Evolutionary conservation across 2,797 vertebrate genomes (phyloP), one percentile per base, ranked within the genome.

Genomic region (Orestias chungarensis): DNA sequence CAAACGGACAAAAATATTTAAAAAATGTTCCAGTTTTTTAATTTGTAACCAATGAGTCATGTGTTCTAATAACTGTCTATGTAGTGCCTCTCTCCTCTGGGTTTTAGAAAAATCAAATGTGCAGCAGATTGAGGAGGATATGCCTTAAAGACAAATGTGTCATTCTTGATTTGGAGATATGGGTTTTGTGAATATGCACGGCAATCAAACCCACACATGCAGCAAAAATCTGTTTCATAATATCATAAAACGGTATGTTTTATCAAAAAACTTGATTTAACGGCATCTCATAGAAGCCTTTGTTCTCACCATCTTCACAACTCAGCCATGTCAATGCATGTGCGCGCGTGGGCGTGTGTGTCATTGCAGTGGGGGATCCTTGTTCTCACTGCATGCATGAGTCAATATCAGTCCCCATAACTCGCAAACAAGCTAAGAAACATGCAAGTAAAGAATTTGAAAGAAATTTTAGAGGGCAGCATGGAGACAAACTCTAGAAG

Each of bases 331-430:
- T 57, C 80, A 71, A 81, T 80, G 43, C 64, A 31, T 35, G 46
- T 64, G 42, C 59, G 10, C 29, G 31, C 50, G 42, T 67, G 11
- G 33, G 57, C 42, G 6, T 46, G 50, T 50, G 40, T 73, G 59
- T 65, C 59, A 75, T 68, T 79, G 89, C 85, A 86, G 8, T 75
- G 83, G 83, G 86, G 80, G 65, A 82, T 83, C 78, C 64, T 85
- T 81, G 80, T 86, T 75, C 84, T 67, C 71, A 71, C n/a, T 77
- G 83, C 84, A 86, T 77, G 88, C 80, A 79, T 88, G 87, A 87
- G 66, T 89, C 82, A 86, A 88, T 76, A 76, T 25, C 64, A 85
- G 65, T 55, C 57, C 55, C 67, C 49, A 57, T 71, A 72, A 66
- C 38, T 66, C 68, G 73, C 73, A 73, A 61, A 82, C 65, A 68